Evolutionary conservation across 2,113 vertebrate genomes (phyloP), one percentile per base, ranked within the genome.

Genomic region (human (Homo sapiens)): DNA sequence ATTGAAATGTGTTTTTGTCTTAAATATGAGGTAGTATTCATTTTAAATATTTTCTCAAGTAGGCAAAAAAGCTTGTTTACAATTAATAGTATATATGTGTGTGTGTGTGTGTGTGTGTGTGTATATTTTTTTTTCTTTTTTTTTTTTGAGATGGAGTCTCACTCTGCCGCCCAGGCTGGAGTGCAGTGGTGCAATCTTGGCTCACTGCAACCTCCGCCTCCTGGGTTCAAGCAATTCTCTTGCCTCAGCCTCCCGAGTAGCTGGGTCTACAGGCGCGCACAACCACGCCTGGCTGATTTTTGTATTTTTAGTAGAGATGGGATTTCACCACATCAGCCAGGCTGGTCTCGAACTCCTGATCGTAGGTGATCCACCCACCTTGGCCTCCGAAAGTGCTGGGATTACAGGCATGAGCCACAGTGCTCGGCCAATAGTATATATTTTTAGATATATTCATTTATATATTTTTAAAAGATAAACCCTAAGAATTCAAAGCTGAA

Each of bases 1-100:
- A 87, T 89, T 72, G 50, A 88, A 94, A 64, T 82, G n/a, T 70
- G 1, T 93, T 11, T 89, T 57, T 75, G 18, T 95, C 10, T 96
- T 93, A 92, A 32, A 61, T 85, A 89, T 75, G 43, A 93, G 11
- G 30, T 94, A 89, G 70, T 73, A n/a, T 89, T 78, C 76, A 5
- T 61, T 78, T 66, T 45, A 32, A 75, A 78, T 93, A 68, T 87
- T 80, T 94, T 96, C 76, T 93, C 91, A 91, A 81, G 52, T 55
- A 35, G 70, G 72, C 72, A 89, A 79, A 90, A 93, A 94, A 81
- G 68, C 35, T 90, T 90, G 14, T 88, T 95, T 93, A 83, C 2
- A 76, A 45, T 96, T 48, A 90, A 50, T 35, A n/a, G 13, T 68
- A 84, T 23, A 11, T 61, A 0, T 55, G 52, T 45, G 45, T 45